Conservation (phyloP, 1,140 invertebrate species). For the Nephila pilipes region DNA sequence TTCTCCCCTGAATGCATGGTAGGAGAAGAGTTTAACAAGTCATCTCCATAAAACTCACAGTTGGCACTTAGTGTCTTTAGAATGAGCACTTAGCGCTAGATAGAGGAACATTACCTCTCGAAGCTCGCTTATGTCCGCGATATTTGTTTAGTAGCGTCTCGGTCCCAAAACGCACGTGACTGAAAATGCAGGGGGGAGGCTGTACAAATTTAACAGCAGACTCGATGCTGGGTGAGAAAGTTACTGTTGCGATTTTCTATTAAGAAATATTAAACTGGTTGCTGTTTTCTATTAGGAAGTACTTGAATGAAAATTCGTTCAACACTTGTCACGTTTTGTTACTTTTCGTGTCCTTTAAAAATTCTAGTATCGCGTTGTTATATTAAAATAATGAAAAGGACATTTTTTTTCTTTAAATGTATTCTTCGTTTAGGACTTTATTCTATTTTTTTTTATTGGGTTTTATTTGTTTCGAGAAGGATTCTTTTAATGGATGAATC, state of each 20-base stretch:
- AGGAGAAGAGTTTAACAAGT: conserved; percentile 75
- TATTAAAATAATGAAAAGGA: no score
- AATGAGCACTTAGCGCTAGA: conserved; percentile 77
- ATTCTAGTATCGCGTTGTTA: no score
- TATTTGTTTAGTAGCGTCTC: conserved; percentile 76
- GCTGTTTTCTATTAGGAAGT: not conserved
- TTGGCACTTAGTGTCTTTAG: conserved; percentile 73
- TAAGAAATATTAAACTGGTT: conserved; percentile 2
- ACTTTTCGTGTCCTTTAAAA: no score
- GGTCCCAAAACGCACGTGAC: conserved; percentile 75
- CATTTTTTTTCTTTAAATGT: no score
- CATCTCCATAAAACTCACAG: conserved; percentile 75
- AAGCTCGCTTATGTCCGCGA: conserved; percentile 70
- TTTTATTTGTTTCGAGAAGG: no score
- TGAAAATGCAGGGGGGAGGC: not conserved
- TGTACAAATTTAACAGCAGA: conserved; percentile 57
- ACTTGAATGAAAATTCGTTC: not conserved
- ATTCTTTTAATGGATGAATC: no score
- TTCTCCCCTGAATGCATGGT: conserved; percentile 54
- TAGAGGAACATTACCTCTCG: conserved; percentile 75
- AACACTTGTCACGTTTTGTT: not conserved
- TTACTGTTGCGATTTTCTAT: conserved; percentile 11
- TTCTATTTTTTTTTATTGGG: no score
- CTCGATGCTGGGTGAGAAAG: not conserved
- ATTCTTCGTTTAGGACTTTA: no score